Evolutionary conservation across 2,888 invertebrate species (phyloP).

Genomic region (Falcaria lacertinaria): DNA sequence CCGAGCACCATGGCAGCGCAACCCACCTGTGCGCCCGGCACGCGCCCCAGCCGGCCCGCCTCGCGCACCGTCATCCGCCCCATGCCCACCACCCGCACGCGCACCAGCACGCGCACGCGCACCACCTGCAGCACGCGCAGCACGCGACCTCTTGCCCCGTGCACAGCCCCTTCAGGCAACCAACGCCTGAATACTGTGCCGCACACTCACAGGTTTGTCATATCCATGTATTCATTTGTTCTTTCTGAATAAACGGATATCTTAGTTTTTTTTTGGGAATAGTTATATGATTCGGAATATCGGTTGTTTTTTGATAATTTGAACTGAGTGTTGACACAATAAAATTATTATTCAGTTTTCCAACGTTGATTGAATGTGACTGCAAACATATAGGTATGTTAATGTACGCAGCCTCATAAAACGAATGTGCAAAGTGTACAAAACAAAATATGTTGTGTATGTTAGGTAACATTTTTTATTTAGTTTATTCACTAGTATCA

Average conservation of each 20-base stretch:
- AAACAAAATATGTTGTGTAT: no score
- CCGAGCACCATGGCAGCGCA: conserved; percentile 72
- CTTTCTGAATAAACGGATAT: no score
- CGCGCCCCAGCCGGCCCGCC: conserved; percentile 60
- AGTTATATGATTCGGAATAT: no score
- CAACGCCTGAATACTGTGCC: conserved; percentile 71
- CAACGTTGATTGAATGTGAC: background rate
- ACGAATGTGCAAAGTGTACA: no score
- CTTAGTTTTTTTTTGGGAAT: no score
- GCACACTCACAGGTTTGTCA: conserved; percentile 68
- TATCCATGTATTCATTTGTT: background rate
- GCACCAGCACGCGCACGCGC: conserved; percentile 71
- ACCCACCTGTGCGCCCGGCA: conserved; percentile 69
- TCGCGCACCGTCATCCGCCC: conserved; percentile 54
- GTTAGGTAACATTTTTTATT: no score
- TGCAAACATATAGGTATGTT: background rate
- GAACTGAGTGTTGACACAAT: no score
- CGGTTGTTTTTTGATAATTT: no score
- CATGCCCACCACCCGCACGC: conserved; percentile 63
- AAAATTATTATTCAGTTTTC: background rate
- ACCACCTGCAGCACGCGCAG: conserved; percentile 64
- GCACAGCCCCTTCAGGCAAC: conserved; percentile 86
- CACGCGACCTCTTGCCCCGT: conserved; percentile 82
- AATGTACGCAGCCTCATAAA: no score
- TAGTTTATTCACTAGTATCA: no score